These are phyloP conservation scores for Clangula hyemalis DNA, from an alignment of 2,797 vertebrate genomes.

Conservation along the genomic window DNA sequence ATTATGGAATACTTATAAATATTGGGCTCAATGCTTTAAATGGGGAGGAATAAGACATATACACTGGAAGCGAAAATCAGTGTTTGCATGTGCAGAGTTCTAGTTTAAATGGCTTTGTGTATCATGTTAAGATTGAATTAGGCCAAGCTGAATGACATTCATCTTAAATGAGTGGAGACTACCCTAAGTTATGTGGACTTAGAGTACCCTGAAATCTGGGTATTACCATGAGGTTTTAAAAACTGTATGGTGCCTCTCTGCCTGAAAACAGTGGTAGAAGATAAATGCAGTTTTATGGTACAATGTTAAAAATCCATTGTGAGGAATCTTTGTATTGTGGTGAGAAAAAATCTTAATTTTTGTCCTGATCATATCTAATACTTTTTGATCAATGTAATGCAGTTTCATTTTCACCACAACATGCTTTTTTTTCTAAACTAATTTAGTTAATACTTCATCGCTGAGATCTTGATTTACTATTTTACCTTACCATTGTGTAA, in stretches of 20 bases:
- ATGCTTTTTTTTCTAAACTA: not conserved
- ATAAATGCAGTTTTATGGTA: not conserved
- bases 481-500: not conserved
- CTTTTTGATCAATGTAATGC: not conserved
- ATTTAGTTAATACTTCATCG: not conserved
- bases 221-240: not conserved
- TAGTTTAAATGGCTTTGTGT: not conserved
- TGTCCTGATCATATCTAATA: not conserved
- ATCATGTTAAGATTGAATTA: not conserved
- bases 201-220: not conserved
- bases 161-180: not conserved
- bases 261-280: not conserved
- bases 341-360: not conserved
- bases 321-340: not conserved
- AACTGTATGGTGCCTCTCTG: not conserved
- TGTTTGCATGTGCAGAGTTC: not conserved
- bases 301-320: not conserved
- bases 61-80: not conserved
- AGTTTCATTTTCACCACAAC: not conserved
- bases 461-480: not conserved
- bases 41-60: not conserved
- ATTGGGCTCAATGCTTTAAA: not conserved
- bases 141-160: accelerated
- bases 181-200: not conserved
- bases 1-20: not conserved